Evolutionary conservation across 2,797 vertebrate species (phyloP), one percentile per base, ranked within the genome.

Genomic region (Psittacula derbiana): DNA sequence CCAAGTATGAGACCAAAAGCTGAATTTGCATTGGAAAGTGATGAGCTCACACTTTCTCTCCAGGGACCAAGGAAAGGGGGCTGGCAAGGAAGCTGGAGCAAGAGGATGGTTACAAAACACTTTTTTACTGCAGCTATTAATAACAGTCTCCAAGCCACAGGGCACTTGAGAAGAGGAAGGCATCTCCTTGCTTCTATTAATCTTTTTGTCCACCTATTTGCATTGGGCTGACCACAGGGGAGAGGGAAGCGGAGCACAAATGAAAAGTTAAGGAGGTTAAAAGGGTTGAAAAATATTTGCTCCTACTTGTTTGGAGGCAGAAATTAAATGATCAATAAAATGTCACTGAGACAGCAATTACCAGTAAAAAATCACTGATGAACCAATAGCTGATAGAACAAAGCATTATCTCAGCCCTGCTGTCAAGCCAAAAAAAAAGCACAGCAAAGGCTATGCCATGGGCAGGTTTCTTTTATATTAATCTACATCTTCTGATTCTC

Each of bases 1-100:
- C 95, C 65, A 60, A 97, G 78, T 61, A 97, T 89, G 88, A 97
- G 95, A 92, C 91, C 96, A 93, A 90, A 93, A 76, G 78, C 87
- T 71, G 80, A 94, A 91, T 96, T 97, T 97, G 88, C 95, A 86
- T 93, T 95, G 95, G 96, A 94, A 97, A 98, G 95, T 65, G 83
- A 96, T 97, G 96, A 98, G 96, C 96, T 98, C 97, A 97, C 83
- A 58, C 86, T 80, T 93, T 95, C 89, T 96, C 97, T 96, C 96
- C 60, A 47, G 95, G 95, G 97, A 95, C 92, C 57, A 53, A 65
- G 83, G 86, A 91, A 95, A 96, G 58, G 88, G 72, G 88, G 74
- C 70, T 96, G 92, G 69, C 81, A 91, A 90, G 87, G 88, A 88
- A 82, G 86, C 53, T 58, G 82, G 53, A 90, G 67, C 69, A 93